Percentiles rank a stretch among this genome's conserved stretches.
phyloP scores from a whole-genome alignment of 2,888 invertebrate genomes.

The Agrilus mali region DNA sequence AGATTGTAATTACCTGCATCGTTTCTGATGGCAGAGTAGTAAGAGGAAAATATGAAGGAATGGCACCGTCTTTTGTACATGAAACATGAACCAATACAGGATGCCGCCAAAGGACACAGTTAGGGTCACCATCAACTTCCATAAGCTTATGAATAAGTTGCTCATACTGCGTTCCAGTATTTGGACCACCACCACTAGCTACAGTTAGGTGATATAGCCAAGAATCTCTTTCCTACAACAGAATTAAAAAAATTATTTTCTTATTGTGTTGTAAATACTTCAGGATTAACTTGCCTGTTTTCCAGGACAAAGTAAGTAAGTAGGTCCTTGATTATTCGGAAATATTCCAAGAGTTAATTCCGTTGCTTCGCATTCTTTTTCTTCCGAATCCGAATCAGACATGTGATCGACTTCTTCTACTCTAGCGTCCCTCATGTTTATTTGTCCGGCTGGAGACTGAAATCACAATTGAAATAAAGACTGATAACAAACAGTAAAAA shows the following conservation, averaged over 20 bases:
- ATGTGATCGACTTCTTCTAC: slow-evolving; percentile 93
- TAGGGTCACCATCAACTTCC: slow-evolving; percentile 91
- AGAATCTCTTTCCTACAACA: slow-evolving; percentile 65
- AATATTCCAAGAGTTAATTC: slow-evolving; percentile 86
- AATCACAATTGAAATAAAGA: not conserved
- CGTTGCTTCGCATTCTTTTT: slow-evolving; percentile 63
- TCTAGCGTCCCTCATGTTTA: slow-evolving; percentile 88
- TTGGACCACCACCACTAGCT: slow-evolving; percentile 83
- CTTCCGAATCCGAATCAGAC: slow-evolving; percentile 83
- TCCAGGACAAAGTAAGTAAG: slow-evolving; percentile 81
- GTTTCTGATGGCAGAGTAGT: slow-evolving; percentile 83
- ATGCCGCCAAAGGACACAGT: slow-evolving; percentile 88
- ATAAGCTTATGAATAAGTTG: slow-evolving; percentile 90
- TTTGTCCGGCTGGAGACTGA: slow-evolving; percentile 86
- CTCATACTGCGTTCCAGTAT: slow-evolving; percentile 91
- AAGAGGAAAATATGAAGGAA: slow-evolving; percentile 57
- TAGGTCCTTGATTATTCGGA: slow-evolving; percentile 87
- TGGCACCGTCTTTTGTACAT: slow-evolving; percentile 75
- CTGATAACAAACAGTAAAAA: too few species aligned
- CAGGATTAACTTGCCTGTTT: slow-evolving; percentile 45
- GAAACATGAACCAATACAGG: slow-evolving; percentile 67
- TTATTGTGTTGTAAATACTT: too few species aligned
- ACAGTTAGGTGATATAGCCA: slow-evolving; percentile 80
- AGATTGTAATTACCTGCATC: slow-evolving; percentile 45
- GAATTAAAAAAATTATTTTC: slow-evolving; percentile 2